phyloP scores from a whole-genome alignment of 2,797 vertebrate genomes.

The Rhincodon typus region DNA sequence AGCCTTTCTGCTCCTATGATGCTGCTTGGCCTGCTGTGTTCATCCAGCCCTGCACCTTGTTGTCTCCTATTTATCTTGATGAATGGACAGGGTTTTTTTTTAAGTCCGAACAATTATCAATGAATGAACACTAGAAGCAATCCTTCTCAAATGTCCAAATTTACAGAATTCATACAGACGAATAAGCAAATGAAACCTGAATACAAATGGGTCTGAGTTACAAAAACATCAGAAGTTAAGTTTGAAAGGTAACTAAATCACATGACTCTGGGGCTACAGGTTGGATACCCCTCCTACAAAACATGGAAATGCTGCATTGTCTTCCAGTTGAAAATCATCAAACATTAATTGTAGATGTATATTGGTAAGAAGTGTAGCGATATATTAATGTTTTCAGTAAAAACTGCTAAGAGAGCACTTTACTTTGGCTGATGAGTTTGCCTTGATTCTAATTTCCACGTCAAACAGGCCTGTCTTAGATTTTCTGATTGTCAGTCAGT shows the following conservation, averaged over 20 bases:
- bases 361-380: background rate
- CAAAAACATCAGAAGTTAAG: background rate
- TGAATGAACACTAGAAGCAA: background rate
- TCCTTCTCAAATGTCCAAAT: background rate
- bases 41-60: no score
- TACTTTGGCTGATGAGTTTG: background rate
- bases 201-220: background rate
- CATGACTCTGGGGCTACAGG: background rate
- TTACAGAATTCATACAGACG: background rate
- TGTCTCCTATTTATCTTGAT: background rate
- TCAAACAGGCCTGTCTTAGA: slow-evolving; percentile 65
- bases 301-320: background rate
- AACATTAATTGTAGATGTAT: background rate
- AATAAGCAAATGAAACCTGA: background rate
- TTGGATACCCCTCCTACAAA: background rate
- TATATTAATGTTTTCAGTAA: background rate
- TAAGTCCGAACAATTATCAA: background rate
- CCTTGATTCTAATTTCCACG: background rate
- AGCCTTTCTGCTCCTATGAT: no score
- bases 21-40: no score
- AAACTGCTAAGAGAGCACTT: background rate
- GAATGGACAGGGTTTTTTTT: background rate
- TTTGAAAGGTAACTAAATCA: background rate
- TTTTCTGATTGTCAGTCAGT: slow-evolving; percentile 75
- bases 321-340: background rate